Conservation (phyloP, 2,797 vertebrate genomes). For the Rhynchotus rufescens region DNA sequence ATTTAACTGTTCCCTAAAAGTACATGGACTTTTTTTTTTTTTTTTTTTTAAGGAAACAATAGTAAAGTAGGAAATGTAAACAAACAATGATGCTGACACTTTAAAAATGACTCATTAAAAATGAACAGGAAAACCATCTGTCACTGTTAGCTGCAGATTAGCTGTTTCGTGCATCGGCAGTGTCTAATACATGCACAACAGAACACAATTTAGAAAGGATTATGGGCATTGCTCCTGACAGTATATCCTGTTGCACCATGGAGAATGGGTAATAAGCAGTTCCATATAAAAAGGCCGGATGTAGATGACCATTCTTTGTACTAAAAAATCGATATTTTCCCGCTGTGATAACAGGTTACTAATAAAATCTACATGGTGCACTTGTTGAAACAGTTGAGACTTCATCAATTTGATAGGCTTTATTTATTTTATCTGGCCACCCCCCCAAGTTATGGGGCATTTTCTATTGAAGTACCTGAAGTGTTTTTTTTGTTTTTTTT, state of each 20-base stretch:
- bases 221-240: constrained; percentile 30
- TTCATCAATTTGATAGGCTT: neutral
- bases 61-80: constrained; percentile 54
- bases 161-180: constrained; percentile 35
- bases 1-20: constrained; percentile 24
- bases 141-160: constrained; percentile 59
- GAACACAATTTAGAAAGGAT: constrained; percentile 42
- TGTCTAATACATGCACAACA: constrained; percentile 32
- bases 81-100: constrained; percentile 10
- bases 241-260: constrained; percentile 19
- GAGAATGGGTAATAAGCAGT: constrained; percentile 47
- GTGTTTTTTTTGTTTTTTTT: neutral
- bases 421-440: neutral
- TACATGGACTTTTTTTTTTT: neutral
- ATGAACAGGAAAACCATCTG: constrained; percentile 51
- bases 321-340: neutral
- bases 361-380: neutral
- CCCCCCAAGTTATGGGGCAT: neutral
- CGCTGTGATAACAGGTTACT: neutral
- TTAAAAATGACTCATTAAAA: constrained; percentile 62
- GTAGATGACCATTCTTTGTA: neutral
- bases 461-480: neutral
- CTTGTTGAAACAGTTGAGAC: neutral
- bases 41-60: neutral
- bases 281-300: neutral